Base-by-base conservation (phyloP, 1,140 invertebrate genomes). In the Pseudobourletiella spinata region DNA sequence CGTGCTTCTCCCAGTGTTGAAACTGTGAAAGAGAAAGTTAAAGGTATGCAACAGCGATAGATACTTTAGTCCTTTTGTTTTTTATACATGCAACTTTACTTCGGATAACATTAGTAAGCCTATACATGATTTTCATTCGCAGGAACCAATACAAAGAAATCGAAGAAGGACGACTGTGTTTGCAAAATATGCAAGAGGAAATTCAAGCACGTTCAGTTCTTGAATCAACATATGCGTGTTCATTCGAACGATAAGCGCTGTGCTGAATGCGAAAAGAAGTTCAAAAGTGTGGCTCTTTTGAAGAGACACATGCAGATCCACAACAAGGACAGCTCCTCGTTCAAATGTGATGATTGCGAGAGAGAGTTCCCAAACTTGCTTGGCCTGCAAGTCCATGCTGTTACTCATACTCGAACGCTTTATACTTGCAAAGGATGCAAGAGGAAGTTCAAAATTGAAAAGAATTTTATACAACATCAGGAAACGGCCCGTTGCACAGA, bases 391-490 rank as follows among this genome's bases (percentile, higher is more conserved):
- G 50, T 54, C 14, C 50, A 54, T 26, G 50, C 50, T 6, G 28
- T 28, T 11, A 8, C 28, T 26, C 50, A 54, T 30, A 30, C 24
- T 8, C 6, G 50, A 28, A 11, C 8, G 6, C 14, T 54, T 3
- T 54, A 54, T 20, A 54, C 50, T 11, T 54, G 50, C 22, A 18
- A 26, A 15, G 50, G 50, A 3, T 54, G 50, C 50, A 54, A 54
- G 30, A 26, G 50, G 20, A 54, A 54, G 20, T 54, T 54, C 25
- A 54, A 54, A 54, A 54, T 54, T 26, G 50, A 54, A 22, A 54
- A 54, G 22, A 54, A 54, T 20, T 54, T 26, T 20, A 54, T 30
- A 26, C 24, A 30, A 18, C 50, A 54, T 28, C 24, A 54, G 20
- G 50, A 54, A 54, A 54, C 50, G 14, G 50, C 50, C 4, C 6